These are phyloP conservation scores for Suricata suricatta DNA, from an alignment of 2,113 vertebrate species.

Conservation along the genomic window DNA sequence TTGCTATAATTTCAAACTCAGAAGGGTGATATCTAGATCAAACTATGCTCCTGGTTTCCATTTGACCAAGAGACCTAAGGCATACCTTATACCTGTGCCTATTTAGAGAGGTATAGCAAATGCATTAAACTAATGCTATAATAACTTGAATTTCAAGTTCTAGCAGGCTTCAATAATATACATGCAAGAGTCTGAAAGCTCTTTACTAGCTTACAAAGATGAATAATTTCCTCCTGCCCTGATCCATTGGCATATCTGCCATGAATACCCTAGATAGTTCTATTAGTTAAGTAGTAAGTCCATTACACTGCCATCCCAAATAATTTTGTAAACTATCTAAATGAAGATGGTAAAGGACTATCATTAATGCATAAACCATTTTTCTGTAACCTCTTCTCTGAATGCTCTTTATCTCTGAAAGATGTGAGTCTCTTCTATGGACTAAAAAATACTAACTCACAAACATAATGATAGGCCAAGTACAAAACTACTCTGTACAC, in stretches of 20 bases:
- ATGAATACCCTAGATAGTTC: neutral
- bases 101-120: neutral
- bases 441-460: conserved; percentile 49
- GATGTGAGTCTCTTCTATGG: conserved; percentile 14
- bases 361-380: conserved; percentile 51
- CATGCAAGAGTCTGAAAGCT: neutral
- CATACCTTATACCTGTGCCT: neutral
- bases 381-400: conserved; percentile 46
- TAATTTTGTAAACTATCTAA: conserved; percentile 48
- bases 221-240: neutral
- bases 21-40: neutral
- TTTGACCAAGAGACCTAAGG: neutral
- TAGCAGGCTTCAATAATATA: neutral
- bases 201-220: conserved; percentile 3
- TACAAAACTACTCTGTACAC: neutral
- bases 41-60: neutral
- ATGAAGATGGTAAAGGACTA: conserved; percentile 31
- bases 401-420: conserved; percentile 38
- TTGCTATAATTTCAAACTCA: conserved; percentile 10
- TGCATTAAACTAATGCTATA: neutral
- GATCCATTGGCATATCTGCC: neutral
- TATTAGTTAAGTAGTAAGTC: conserved; percentile 38
- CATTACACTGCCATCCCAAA: neutral
- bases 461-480: neutral
- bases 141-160: neutral